Percentiles rank a stretch among this genome's conserved stretches.
Conservation (phyloP, 2,888 invertebrate genomes). For the Elegia similella region DNA sequence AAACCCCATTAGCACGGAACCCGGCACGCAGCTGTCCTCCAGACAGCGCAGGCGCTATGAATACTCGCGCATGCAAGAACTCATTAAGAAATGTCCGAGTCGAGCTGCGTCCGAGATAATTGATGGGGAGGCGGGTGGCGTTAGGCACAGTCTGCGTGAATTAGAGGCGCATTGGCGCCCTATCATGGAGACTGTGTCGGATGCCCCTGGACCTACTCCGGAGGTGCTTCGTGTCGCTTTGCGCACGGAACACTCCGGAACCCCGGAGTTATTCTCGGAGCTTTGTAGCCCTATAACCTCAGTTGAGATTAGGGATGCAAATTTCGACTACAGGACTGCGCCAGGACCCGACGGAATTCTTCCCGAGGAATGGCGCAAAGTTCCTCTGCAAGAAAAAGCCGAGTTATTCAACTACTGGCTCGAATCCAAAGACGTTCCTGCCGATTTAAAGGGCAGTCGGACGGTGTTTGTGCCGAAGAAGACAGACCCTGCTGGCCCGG, state of each 20-base stretch:
- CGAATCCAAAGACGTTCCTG: background rate
- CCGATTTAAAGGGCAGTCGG: conserved; percentile 4
- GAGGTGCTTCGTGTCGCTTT: background rate
- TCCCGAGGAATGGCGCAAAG: background rate
- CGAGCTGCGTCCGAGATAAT: no score
- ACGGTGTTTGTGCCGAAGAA: conserved; percentile 31
- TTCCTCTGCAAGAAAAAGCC: background rate
- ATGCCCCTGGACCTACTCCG: background rate
- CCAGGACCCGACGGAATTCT: background rate
- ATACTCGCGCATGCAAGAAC: no score
- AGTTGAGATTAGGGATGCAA: background rate
- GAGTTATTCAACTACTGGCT: background rate
- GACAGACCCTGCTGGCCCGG: background rate
- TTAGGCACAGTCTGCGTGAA: background rate
- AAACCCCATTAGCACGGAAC: background rate
- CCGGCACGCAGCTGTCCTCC: no score
- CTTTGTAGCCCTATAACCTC: background rate
- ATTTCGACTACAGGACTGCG: background rate
- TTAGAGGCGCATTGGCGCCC: conserved; percentile 6
- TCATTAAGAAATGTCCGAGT: no score
- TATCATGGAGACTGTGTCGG: background rate
- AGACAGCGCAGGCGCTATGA: no score
- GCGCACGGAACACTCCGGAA: background rate
- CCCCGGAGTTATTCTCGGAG: background rate
- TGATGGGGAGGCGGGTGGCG: background rate